phyloP scores from a whole-genome alignment of 2,113 vertebrate species.

The Perognathus longimembris region DNA sequence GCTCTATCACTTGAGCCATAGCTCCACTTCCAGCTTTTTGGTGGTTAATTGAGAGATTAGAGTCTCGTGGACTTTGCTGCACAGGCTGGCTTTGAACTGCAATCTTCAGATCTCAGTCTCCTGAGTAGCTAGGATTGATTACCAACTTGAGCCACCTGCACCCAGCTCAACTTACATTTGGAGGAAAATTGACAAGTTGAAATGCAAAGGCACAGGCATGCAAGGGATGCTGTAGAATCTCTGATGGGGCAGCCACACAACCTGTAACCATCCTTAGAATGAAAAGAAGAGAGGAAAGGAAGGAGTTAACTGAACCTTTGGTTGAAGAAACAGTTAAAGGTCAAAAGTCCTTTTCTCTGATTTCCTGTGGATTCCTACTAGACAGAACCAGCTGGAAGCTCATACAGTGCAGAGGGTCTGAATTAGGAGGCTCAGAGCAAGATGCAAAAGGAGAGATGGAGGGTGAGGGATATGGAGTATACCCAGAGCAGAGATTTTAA shows the following conservation, averaged over 20 bases:
- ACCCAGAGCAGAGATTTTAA: not conserved
- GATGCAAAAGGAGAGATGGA: not conserved
- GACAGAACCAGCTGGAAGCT: not conserved
- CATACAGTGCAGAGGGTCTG: fast-evolving
- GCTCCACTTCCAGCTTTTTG: no score
- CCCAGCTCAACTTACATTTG: not conserved
- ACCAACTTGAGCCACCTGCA: no score
- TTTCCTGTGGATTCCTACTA: not conserved
- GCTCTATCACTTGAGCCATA: no score
- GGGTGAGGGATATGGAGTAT: not conserved
- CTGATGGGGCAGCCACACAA: not conserved
- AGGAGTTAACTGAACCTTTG: not conserved
- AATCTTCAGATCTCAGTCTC: no score
- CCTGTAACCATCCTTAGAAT: not conserved
- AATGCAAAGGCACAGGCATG: not conserved
- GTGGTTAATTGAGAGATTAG: no score
- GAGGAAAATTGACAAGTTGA: not conserved
- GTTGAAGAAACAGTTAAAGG: not conserved
- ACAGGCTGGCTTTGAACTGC: no score
- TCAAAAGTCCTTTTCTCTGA: not conserved
- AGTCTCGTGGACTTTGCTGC: no score
- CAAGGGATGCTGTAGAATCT: not conserved
- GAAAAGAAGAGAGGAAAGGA: not conserved
- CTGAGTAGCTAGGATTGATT: no score
- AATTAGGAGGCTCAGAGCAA: not conserved